Base-by-base conservation (phyloP, 2,113 vertebrate genomes). In the Andinoacara biseriatus region DNA sequence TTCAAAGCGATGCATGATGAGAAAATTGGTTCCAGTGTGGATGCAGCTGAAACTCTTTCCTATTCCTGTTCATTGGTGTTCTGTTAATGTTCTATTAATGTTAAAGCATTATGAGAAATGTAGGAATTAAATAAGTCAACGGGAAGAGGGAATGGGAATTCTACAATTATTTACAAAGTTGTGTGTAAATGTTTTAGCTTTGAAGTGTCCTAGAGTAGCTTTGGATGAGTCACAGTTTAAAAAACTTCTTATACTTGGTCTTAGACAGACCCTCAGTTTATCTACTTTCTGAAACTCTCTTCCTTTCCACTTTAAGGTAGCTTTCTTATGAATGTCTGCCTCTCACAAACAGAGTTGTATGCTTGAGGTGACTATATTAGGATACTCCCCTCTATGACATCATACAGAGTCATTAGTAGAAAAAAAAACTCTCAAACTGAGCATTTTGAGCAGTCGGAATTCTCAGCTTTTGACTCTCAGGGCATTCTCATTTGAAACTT, bases 51-150 rank as follows among this genome's bases (percentile, higher is more conserved):
- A 17, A 33, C 26, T 2, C 26, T 18, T 69, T 3, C 22, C 40
- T 38, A 14, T 75, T 75, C 38, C 54, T 75, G 13, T 58, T n/a
- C 20, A 20, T 4, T 57, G 59, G 20, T 80, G 67, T 33, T n/a
- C 18, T 18, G 46, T 40, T 40, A 40, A 40, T 2, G 0, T 38
- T 29, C 17, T 29, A 11, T 6, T 13, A n/a, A 72, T 80, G 56
- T 61, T n/a, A 49, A 82, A 72, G 67, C 46, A n/a, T 54, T 72
- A 46, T 72, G n/a, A n/a, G 54, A 57, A 57, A 57, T 57, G 24
- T 72, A 33, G 49, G 46, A 72, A 54, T 72, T 14, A 9, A 72
- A 72, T 13, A 0, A 31, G 24, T 3, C 17, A 54, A 8, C 18
- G 26, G 17, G 67, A 72, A 1, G 24, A 52, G 49, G 3, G 49